Evolutionary conservation across 2,797 vertebrate species (phyloP).

Genomic region (Sebastes oblongus): DNA sequence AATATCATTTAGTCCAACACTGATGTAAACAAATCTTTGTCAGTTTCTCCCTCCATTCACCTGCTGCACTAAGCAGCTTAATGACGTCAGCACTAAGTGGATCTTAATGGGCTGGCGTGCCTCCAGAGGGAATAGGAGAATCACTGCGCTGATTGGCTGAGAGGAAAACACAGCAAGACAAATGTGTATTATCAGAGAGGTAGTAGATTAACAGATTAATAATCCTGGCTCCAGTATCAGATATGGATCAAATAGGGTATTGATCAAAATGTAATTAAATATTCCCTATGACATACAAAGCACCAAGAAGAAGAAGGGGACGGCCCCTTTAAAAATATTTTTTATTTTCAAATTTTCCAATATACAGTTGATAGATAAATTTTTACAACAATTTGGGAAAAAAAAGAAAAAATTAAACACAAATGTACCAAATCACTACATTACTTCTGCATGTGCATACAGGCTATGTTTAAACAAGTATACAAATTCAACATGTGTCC

Average conservation of each 20-base stretch:
- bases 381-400: too few species aligned
- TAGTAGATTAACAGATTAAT: background rate
- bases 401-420: too few species aligned
- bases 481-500: too few species aligned
- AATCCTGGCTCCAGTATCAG: too few species aligned
- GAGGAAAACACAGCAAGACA: background rate
- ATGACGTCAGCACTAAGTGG: conserved; percentile 68
- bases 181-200: background rate
- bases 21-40: conserved; percentile 48
- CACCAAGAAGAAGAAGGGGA: background rate
- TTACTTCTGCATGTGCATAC: too few species aligned
- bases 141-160: conserved; percentile 36
- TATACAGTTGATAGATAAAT: too few species aligned
- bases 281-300: background rate
- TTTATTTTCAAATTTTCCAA: background rate
- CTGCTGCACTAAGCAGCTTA: conserved; percentile 69
- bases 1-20: background rate
- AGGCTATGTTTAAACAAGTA: too few species aligned
- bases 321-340: background rate
- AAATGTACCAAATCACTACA: too few species aligned
- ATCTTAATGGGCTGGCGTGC: conserved; percentile 22
- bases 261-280: background rate
- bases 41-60: conserved; percentile 46
- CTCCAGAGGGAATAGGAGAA: background rate
- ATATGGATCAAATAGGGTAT: too few species aligned